Base-by-base conservation (phyloP, 2,113 vertebrate genomes). In the Dromas ardeola region DNA sequence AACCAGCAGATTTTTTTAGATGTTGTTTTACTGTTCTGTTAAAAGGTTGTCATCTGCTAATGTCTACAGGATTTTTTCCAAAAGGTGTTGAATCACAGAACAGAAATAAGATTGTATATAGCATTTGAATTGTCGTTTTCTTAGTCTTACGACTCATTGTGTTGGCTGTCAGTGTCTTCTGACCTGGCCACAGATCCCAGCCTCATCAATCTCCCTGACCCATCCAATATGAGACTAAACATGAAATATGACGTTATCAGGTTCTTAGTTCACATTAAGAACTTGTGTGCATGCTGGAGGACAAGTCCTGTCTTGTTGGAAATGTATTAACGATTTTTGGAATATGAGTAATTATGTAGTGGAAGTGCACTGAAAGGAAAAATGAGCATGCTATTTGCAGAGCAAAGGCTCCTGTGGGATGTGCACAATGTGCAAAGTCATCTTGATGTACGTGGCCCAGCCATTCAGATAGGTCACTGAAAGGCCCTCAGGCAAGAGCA, bases 281-380 rank as follows among this genome's bases (percentile, higher is more conserved):
- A 18, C 5, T 13, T 22, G 3, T 9, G 15, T 32, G 70, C 0
- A 0, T 42, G 25, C 56, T 12, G 34, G 38, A 66, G 40, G 36
- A 72, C 30, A 25, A 76, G 56, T 36, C 61, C 61, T n/a, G 0
- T 43, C 15, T 47, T n/a, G 11, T 12, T 50, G n/a, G 17, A 30
- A 3, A 3, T 9, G 22, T 12, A 23, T 55, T 47, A 4, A 1
- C 27, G 92, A 4, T 23, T 49, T 49, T 78, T 71, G 45, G 45
- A 63, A 58, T 58, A 11, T 6, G 40, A 61, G 49, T 47, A 72
- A 76, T 38, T 43, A 20, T 1, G 2, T 18, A 42, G 67, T 43
- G 62, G 82, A 19, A 38, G 42, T 38, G 26, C 45, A 11, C 5
- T 56, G 73, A 45, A 65, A 66, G 45, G 36, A 66, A 19, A 30